Evolutionary conservation across 23 tunicate species (phyloP).

Genomic region (Aplidium turbinatum): DNA sequence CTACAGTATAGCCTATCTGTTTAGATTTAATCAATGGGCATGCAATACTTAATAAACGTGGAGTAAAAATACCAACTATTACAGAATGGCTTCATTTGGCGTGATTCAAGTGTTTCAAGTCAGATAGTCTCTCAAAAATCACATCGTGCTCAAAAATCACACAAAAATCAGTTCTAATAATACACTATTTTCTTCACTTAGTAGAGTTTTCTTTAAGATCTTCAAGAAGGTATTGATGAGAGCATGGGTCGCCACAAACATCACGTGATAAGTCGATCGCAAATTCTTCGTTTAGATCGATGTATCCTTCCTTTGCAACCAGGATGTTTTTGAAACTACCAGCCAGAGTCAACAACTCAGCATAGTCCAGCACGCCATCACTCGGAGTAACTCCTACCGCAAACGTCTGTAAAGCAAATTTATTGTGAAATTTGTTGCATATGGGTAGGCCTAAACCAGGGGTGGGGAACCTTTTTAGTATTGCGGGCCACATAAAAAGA

Average conservation of each 20-base stretch:
- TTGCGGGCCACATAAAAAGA: not conserved
- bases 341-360: slow-evolving; percentile 5
- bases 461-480: not conserved
- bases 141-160: too few relatives aligned
- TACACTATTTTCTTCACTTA: too few relatives aligned
- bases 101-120: too few relatives aligned
- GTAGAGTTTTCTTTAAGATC: too few relatives aligned
- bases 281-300: slow-evolving; percentile 10
- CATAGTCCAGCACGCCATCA: slow-evolving; percentile 9
- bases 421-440: not conserved
- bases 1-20: too few relatives aligned
- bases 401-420: slow-evolving; percentile 12
- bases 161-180: too few relatives aligned
- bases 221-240: slow-evolving; percentile 1
- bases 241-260: slow-evolving; percentile 44
- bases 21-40: too few relatives aligned
- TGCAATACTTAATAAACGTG: too few relatives aligned
- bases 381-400: slow-evolving; percentile 28
- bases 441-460: not conserved
- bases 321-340: slow-evolving; percentile 10
- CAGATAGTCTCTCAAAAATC: too few relatives aligned
- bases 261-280: slow-evolving; percentile 20
- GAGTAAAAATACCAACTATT: too few relatives aligned
- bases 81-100: too few relatives aligned
- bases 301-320: slow-evolving; percentile 25